A percentile compares a stretch with the other conserved stretches of the same genome.
Conservation (phyloP, 2,888 invertebrate genomes). For the Cotesia congregata region DNA sequence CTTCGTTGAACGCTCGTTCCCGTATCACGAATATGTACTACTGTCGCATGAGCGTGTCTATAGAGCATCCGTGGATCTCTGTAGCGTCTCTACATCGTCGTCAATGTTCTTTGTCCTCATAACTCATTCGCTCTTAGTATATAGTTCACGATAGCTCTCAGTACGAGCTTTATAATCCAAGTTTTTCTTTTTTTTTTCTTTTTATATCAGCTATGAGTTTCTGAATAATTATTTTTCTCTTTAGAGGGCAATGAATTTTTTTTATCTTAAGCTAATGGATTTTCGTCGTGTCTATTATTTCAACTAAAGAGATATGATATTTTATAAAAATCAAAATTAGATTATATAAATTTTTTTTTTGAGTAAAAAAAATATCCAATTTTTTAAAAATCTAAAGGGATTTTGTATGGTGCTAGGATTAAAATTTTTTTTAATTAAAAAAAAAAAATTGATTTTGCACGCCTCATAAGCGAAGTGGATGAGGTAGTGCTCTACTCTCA, state of each 20-base stretch:
- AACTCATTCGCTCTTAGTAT: slow-evolving; percentile 9
- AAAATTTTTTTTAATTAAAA: no score
- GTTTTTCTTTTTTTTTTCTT: background rate
- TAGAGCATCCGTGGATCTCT: background rate
- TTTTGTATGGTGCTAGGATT: no score
- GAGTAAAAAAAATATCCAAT: no score
- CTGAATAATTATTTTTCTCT: background rate
- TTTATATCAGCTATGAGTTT: background rate
- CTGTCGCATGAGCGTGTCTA: background rate
- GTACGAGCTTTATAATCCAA: background rate
- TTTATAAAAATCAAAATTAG: no score
- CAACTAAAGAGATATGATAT: no score
- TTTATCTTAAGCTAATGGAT: background rate
- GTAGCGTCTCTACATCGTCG: background rate
- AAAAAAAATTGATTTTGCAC: no score
- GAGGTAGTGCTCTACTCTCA: no score
- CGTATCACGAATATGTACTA: slow-evolving; percentile 21
- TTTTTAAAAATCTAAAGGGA: no score
- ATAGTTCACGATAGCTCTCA: slow-evolving; percentile 8
- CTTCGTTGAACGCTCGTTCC: slow-evolving; percentile 40
- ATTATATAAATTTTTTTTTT: no score
- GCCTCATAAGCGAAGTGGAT: no score
- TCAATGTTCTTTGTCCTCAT: slow-evolving; percentile 9
- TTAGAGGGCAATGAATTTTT: background rate
- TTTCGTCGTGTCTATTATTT: background rate